These are phyloP conservation scores for Eristalis intricaria DNA, from an alignment of 2,888 invertebrate genomes.

Conservation along the genomic window DNA sequence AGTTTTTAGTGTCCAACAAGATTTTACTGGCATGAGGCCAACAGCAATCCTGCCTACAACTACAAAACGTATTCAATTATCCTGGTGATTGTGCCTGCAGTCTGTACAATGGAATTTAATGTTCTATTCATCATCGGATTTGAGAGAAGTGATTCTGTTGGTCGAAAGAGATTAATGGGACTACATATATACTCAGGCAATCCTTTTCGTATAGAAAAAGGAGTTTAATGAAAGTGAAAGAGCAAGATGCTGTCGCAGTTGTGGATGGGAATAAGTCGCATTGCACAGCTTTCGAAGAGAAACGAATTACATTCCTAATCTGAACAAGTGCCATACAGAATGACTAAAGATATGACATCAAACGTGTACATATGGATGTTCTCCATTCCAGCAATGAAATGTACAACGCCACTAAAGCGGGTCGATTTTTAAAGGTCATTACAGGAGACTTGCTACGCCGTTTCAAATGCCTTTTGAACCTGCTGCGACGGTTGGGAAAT, in stretches of 20 bases:
- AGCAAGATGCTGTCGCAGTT: background rate
- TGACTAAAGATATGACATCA: no score
- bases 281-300: background rate
- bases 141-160: slow-evolving; percentile 31
- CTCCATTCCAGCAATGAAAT: background rate
- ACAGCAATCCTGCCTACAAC: slow-evolving; percentile 7
- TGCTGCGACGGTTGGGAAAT: background rate
- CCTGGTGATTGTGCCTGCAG: slow-evolving; percentile 40
- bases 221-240: background rate
- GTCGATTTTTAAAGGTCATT: background rate
- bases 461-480: background rate
- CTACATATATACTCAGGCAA: background rate
- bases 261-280: background rate
- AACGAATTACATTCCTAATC: background rate
- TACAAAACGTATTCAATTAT: slow-evolving; percentile 53
- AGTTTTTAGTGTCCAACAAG: slow-evolving; percentile 57
- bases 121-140: slow-evolving; percentile 57
- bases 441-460: background rate
- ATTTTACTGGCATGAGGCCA: slow-evolving; percentile 44
- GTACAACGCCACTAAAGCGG: background rate
- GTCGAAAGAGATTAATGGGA: slow-evolving; percentile 17
- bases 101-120: slow-evolving; percentile 56
- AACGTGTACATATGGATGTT: background rate
- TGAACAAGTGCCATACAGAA: no score
- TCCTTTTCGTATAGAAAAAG: background rate